These are phyloP conservation scores for Myzus persicae DNA, from an alignment of 1,140 invertebrate species.

Conservation along the genomic window DNA sequence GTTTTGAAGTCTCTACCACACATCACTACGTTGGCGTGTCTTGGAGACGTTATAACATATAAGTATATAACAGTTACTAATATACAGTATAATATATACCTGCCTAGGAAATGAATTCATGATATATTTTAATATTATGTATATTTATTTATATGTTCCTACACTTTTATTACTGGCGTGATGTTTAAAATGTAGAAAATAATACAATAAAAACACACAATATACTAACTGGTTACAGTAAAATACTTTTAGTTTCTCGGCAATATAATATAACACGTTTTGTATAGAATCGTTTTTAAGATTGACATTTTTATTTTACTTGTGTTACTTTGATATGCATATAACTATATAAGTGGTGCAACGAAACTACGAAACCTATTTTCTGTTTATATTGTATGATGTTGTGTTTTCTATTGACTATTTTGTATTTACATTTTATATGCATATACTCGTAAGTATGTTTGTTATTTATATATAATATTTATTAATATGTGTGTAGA, in stretches of 20 bases:
- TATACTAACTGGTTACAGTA: neutral
- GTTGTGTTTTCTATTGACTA: neutral
- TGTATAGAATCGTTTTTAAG: neutral
- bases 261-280: neutral
- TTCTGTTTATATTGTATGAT: neutral
- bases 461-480: too few relatives aligned
- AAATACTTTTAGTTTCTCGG: neutral
- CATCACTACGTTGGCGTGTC: neutral
- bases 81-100: neutral
- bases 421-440: too few relatives aligned
- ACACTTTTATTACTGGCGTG: neutral
- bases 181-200: neutral
- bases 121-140: neutral
- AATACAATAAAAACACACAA: neutral
- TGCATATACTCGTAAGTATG: too few relatives aligned
- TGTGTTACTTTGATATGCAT: too few relatives aligned
- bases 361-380: neutral
- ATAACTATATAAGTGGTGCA: neutral
- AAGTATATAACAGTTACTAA: neutral
- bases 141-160: conserved; percentile 18
- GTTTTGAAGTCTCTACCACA: neutral
- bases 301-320: neutral
- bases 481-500: too few relatives aligned
- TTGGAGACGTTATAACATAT: neutral
- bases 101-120: neutral